A percentile compares a stretch with the other conserved stretches of the same genome.
phyloP scores from a whole-genome alignment of 2,113 vertebrate genomes.

The Brachyhypopomus gauderio region DNA sequence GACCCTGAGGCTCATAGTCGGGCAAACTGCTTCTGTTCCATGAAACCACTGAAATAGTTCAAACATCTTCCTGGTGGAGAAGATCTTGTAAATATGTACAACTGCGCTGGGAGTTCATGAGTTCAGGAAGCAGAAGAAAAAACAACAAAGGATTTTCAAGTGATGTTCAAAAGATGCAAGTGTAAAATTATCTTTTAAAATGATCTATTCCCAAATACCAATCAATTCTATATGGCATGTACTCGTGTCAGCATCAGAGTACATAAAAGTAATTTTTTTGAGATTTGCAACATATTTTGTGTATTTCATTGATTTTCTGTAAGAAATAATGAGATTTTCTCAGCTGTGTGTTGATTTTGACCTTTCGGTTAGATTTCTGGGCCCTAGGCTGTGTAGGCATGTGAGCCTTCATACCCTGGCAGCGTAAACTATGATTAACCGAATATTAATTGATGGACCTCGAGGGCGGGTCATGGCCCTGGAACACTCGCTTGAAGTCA shows the following conservation, averaged over 20 bases:
- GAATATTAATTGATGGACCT: conserved; percentile 36
- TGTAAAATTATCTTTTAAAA: neutral
- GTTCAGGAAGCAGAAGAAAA: too few species aligned
- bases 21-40: too few species aligned
- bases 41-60: too few species aligned
- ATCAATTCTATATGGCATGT: neutral
- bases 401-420: conserved; percentile 36
- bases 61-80: too few species aligned
- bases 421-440: conserved; percentile 40
- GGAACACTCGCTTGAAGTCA: conserved; percentile 37
- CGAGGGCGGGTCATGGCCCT: neutral
- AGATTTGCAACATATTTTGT: neutral
- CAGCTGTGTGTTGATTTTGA: conserved; percentile 27
- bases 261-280: neutral
- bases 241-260: neutral
- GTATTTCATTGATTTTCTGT: neutral
- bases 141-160: too few species aligned
- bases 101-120: too few species aligned
- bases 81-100: too few species aligned
- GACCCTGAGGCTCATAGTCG: too few species aligned
- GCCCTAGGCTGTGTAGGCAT: conserved; percentile 41
- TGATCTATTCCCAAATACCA: neutral
- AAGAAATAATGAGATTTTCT: conserved; percentile 21
- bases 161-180: neutral
- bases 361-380: conserved; percentile 35